Evolutionary conservation across 1,140 invertebrate species (phyloP), one percentile per base, ranked within the genome.

Genomic region (Schlechtendalia chinensis): DNA sequence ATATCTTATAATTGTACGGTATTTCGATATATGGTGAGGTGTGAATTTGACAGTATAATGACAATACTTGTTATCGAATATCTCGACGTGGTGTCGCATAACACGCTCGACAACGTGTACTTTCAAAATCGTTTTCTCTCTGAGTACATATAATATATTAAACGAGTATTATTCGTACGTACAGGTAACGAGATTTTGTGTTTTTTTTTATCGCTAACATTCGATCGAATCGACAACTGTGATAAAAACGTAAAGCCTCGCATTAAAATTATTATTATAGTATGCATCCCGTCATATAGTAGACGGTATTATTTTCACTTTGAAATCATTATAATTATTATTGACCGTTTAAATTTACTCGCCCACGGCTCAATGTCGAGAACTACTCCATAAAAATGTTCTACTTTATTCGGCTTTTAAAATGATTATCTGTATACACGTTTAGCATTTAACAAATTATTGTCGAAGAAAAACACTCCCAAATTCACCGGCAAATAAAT

Each of bases 21-120:
- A 29, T 65, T 19, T 32, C 32, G 11, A 11, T 53, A 11, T 11
- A 53, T 2, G 27, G 59, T 24, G 32, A 67, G 10, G 32, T 47
- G 39, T 47, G n/a, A 47, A 69, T 47, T 47, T 69, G 65, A 69
- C 65, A n/a, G 65, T 47, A 47, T 47, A 69, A 22, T 47, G 32
- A 65, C 29, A n/a, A n/a, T n/a, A n/a, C n/a, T n/a, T n/a, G 61
- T 65, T n/a, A 69, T 69, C 65, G n/a, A 47, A 69, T 47, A 22
- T 22, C 65, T 14, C 27, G 19, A 65, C 39, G 5, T 22, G 22
- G 65, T 45, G 32, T 67, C 32, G 39, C 47, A 16, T 69, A 45
- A 69, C 39, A 17, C n/a, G n/a, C 63, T 39, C 10, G 16, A 65
- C 24, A 16, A 10, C 27, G 27, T 17, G 14, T 59, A 27, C 59